Evolutionary conservation across 2,888 invertebrate species (phyloP), one percentile per base, ranked within the genome.

Genomic region (Furcula furcula): DNA sequence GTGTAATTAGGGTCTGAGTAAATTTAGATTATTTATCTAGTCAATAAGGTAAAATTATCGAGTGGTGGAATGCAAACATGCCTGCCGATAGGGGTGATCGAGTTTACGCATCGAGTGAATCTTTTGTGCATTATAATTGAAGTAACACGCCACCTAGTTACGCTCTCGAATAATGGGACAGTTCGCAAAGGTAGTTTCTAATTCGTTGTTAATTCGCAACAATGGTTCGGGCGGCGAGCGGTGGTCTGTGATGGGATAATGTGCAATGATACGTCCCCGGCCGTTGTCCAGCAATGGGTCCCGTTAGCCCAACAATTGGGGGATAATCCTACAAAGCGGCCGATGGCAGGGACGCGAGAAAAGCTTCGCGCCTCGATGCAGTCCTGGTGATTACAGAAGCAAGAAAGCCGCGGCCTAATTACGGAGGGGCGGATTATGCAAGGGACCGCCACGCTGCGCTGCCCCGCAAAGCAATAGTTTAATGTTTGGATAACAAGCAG

Each of bases 131-230:
- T 34, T 48, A 41, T 67, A 64, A 68, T 71, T 64, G 68, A 62
- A 64, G 57, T 54, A 54, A 47, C 53, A 60, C 74, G 87, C 87
- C 86, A 87, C 87, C 87, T 85, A 81, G 85, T 79, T 87, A 86
- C 87, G 83, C 85, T 71, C 57, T 65, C 56, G 60, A 55, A 76
- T 70, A 69, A 67, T 42, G 47, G 47, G 65, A 59, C 82, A 82
- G 78, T 45, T 39, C 55, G 65, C 72, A 78, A 83, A 76, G 74
- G 50, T 54, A 63, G 67, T 76, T 78, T 81, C 67, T 87, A 87
- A 87, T 86, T 87, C 78, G 78, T 61, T 65, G 72, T 72, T 87
- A 85, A 87, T 86, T 86, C 71, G 64, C 64, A 69, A 88, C 85
- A 86, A 88, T 77, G 47, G 61, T 36, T 40, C 38, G 54, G 70